These are phyloP conservation scores for Actinia equina DNA, from an alignment of 64 coral and sea anemone species.

Conservation along the genomic window DNA sequence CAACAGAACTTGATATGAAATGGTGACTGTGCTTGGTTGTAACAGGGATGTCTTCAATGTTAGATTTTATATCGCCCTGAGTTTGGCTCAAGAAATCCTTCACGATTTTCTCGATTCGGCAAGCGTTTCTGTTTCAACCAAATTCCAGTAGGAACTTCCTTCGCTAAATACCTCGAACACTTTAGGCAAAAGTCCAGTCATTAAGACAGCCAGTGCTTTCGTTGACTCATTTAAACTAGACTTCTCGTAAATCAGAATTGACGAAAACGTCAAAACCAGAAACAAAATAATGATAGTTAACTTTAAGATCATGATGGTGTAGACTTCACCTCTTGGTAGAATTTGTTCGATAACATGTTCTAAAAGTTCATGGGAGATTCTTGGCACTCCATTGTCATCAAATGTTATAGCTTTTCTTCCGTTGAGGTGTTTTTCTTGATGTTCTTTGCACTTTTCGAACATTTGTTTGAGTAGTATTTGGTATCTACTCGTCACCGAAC, in stretches of 20 bases:
- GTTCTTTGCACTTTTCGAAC: constrained; percentile 8
- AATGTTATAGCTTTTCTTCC: background rate
- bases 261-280: background rate
- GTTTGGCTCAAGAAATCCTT: background rate
- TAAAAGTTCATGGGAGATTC: background rate
- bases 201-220: background rate
- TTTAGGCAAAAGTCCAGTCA: background rate
- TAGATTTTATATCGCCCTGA: too few relatives aligned
- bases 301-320: background rate
- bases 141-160: background rate
- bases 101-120: background rate
- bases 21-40: too few relatives aligned
- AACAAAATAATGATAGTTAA: background rate
- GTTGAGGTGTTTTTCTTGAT: background rate
- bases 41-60: too few relatives aligned
- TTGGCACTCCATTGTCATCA: background rate
- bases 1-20: too few relatives aligned
- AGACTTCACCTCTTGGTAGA: background rate
- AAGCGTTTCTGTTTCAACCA: background rate
- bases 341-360: background rate
- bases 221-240: background rate
- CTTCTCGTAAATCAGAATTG: background rate
- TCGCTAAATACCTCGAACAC: background rate
- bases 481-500: background rate
- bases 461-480: background rate